Evolutionary conservation across 2,113 vertebrate genomes (phyloP), one percentile per base, ranked within the genome.

Genomic region (Noturus placidus): DNA sequence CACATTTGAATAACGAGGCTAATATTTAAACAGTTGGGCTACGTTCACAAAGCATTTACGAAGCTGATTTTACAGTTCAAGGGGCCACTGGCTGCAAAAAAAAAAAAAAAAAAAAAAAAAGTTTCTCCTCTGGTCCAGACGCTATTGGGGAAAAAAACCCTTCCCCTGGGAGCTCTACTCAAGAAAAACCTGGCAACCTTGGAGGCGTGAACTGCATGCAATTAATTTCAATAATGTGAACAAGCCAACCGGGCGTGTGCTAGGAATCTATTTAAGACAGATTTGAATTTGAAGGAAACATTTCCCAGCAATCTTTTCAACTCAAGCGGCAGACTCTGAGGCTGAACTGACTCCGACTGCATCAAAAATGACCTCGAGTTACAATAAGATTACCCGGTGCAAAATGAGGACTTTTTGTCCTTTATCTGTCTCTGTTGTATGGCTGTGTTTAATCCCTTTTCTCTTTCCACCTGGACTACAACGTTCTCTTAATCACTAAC

Each of bases 401-500:
- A 57, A 22, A 56, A n/a, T 19, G 50, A 54, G n/a, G n/a, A 22
- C 77, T 57, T 80, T 38, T 79, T 27, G 20, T 52, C 85, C 87
- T 86, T 91, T 90, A 86, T 88, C 86, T 87, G 67, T 61, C 88
- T 59, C 57, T 84, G 93, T 91, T 91, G 92, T 90, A 90, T 92
- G 92, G 92, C 92, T 91, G 91, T 91, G 91, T 93, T 94, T 95
- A 96, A 95, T 93, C 92, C 95, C 92, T 89, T 92, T 89, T 92
- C 92, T 92, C 93, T 91, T 90, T 93, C 91, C 83, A 81, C 74
- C 92, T 93, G 94, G 91, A 90, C 93, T 87, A 91, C 91, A 91
- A 91, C 88, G 96, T 95, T 95, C 95, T 96, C 96, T 97, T 95
- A 95, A 97, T 97, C 96, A 97, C 95, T 93, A 93, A 95, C 91